These are phyloP conservation scores for Heliconius hewitsoni DNA, from an alignment of 1,140 invertebrate species.

Conservation along the genomic window DNA sequence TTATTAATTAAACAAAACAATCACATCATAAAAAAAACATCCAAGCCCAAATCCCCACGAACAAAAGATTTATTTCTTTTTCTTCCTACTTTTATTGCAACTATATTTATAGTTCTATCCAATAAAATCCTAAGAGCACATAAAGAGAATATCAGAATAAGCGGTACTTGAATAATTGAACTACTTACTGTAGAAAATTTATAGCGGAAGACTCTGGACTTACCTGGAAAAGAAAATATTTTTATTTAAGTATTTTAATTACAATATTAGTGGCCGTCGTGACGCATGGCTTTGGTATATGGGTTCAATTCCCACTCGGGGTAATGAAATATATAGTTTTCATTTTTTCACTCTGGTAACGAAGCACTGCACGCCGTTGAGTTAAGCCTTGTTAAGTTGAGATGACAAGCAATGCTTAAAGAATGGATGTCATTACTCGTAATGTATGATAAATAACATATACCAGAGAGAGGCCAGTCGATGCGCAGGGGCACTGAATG, in stretches of 20 bases:
- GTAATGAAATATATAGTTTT: no score
- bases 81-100: not conserved
- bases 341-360: no score
- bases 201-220: conserved; percentile 2
- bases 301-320: no score
- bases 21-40: not conserved
- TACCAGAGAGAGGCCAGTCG: no score
- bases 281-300: no score
- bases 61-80: not conserved
- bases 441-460: no score
- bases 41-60: not conserved
- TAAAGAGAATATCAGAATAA: not conserved
- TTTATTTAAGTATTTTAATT: not conserved
- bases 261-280: not conserved
- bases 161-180: conserved; percentile 17
- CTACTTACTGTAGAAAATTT: conserved; percentile 12
- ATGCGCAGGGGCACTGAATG: no score
- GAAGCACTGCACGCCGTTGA: no score
- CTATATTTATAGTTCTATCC: not conserved
- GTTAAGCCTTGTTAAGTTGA: no score
- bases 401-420: no score
- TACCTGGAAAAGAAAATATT: conserved; percentile 25
- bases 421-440: no score
- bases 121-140: not conserved
- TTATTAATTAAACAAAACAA: no score